Conservation (phyloP, 2,113 vertebrate species). For the Clarias macrocephalus region DNA sequence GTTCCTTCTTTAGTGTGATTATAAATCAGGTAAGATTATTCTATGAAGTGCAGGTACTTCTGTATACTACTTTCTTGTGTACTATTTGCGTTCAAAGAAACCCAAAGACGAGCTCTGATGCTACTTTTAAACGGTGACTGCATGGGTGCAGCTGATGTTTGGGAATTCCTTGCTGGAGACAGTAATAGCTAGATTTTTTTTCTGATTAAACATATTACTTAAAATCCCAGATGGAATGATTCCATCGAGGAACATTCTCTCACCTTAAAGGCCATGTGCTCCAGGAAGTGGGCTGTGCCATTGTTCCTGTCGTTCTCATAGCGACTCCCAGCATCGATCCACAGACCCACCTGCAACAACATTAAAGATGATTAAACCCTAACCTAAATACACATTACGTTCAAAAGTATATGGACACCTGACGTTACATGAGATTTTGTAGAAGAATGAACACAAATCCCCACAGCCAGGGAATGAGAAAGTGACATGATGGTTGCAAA, state of each 20-base stretch:
- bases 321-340: slow-evolving; percentile 97
- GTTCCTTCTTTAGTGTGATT: too few relatives aligned
- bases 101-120: too few relatives aligned
- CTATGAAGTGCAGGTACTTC: too few relatives aligned
- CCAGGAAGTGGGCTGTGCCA: slow-evolving; percentile 96
- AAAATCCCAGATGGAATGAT: not conserved
- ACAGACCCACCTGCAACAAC: slow-evolving; percentile 87
- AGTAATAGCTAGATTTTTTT: not conserved
- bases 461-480: not conserved
- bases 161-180: not conserved
- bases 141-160: not conserved
- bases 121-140: too few relatives aligned
- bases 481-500: not conserved
- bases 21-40: not conserved
- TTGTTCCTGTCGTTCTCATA: slow-evolving; percentile 98
- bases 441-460: not conserved
- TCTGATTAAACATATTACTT: not conserved
- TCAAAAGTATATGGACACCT: not conserved
- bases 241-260: slow-evolving; percentile 36
- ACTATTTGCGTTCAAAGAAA: not conserved
- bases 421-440: too few relatives aligned
- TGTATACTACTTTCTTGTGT: too few relatives aligned
- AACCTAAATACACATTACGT: not conserved
- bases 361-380: not conserved
- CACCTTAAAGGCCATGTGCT: slow-evolving; percentile 99